phyloP scores from a whole-genome alignment of 1,140 invertebrate species.

The Cotesia chilonis region DNA sequence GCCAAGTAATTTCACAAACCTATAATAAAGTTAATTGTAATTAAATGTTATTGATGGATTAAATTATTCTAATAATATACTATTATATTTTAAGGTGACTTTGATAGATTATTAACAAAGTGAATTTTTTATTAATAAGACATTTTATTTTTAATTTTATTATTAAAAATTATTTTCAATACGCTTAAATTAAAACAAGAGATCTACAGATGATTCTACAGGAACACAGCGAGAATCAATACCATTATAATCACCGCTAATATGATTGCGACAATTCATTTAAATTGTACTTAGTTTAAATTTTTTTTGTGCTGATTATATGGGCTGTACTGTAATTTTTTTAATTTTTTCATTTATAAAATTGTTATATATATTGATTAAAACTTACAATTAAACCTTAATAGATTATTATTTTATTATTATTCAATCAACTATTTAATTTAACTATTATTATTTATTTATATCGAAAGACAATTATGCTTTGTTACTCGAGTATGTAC shows the following conservation, averaged over 20 bases:
- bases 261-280: neutral
- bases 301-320: conserved; percentile 12
- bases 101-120: too few species aligned
- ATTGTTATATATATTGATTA: conserved; percentile 5
- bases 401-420: neutral
- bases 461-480: neutral
- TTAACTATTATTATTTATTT: neutral
- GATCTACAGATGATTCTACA: neutral
- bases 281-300: conserved; percentile 2
- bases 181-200: too few species aligned
- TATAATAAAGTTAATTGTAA: too few species aligned
- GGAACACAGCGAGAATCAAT: neutral
- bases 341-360: neutral
- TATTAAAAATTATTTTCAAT: too few species aligned
- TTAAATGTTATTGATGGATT: too few species aligned
- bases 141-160: too few species aligned
- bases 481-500: neutral
- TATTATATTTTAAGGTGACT: too few species aligned
- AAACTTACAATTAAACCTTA: neutral
- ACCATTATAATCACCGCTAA: neutral
- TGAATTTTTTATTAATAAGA: too few species aligned
- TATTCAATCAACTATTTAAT: neutral
- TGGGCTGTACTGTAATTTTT: neutral
- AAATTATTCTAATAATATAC: too few species aligned
- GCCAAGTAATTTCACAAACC: too few species aligned